Evolutionary conservation across 2,113 vertebrate species (phyloP), one percentile per base, ranked within the genome.

Genomic region (Leptodactylus fuscus): DNA sequence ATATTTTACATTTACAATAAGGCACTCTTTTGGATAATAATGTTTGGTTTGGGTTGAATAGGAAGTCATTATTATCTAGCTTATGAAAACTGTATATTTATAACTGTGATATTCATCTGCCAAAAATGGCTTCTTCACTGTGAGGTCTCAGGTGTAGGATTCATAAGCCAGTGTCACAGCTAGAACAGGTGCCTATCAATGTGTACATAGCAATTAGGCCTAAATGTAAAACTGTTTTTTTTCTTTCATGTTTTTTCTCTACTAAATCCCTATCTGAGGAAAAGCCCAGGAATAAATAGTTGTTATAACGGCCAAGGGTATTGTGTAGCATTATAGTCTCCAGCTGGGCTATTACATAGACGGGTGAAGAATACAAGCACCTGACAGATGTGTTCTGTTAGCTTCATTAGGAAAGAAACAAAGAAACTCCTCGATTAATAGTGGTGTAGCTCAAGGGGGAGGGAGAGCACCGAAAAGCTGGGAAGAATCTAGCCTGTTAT

Each of bases 191-290:
- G 96, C 95, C 96, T 96, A 94, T 95, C 93, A 92, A 94, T 94
- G 93, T 96, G 94, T 96, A 95, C 95, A 95, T 93, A 94, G 95
- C 95, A 97, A 97, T 99, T 98, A 98, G 95, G 94, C 93, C 94
- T 94, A 94, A 95, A 95, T 96, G 96, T 97, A 94, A 92, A 93
- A 93, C 92, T 93, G 93, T 94, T 91, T 89, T 89, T 91, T 91
- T 94, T 93, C 94, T 85, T 81, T 85, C 83, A 85, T 85, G 83
- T 79, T 79, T 94, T 89, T 90, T 90, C 90, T 94, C 90, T 94
- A 93, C 90, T 93, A 93, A 94, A 95, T 94, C 94, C 94, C 92
- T 94, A 94, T 96, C 93, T 93, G 94, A 95, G 94, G 94, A 95
- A 95, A 95, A 95, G 92, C 94, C 92, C 92, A 93, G 94, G 94